Conservation (phyloP, 2,113 vertebrate genomes). For the Cyrtonyx montezumae region DNA sequence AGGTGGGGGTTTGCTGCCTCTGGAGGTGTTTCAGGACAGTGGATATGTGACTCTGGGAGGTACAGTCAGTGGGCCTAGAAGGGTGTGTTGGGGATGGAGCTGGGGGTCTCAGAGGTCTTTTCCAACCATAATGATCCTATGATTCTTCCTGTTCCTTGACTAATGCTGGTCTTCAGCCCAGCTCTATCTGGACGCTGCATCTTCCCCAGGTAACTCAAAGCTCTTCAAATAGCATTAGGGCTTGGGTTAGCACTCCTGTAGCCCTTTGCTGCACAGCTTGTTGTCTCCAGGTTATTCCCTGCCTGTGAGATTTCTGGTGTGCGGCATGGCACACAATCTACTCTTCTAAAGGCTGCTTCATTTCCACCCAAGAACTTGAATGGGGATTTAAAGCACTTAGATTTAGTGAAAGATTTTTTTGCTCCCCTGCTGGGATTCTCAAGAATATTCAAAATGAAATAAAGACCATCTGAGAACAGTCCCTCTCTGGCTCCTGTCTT, state of each 20-base stretch:
- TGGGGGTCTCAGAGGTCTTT: too few relatives aligned
- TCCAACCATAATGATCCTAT: too few relatives aligned
- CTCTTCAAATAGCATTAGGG: neutral
- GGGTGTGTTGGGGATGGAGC: too few relatives aligned
- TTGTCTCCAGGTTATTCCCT: neutral
- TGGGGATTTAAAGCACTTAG: constrained; percentile 54
- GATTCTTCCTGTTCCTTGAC: neutral
- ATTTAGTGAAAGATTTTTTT: constrained; percentile 69
- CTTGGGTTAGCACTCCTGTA: neutral
- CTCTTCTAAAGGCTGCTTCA: constrained; percentile 60
- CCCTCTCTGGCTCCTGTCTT: neutral
- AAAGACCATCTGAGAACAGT: neutral
- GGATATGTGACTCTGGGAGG: too few relatives aligned
- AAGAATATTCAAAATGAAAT: constrained; percentile 68
- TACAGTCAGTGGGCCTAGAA: too few relatives aligned
- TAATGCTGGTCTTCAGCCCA: neutral
- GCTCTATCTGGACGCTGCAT: neutral
- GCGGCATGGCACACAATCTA: neutral
- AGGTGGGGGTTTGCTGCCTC: too few relatives aligned
- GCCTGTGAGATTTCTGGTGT: neutral
- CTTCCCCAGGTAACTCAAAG: neutral
- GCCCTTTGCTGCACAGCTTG: neutral
- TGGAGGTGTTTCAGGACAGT: too few relatives aligned
- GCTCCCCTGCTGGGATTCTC: constrained; percentile 50
- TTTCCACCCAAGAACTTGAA: constrained; percentile 50